These are phyloP conservation scores for Lepidotrigona ventralis DNA, from an alignment of 1,140 invertebrate species.

Conservation along the genomic window DNA sequence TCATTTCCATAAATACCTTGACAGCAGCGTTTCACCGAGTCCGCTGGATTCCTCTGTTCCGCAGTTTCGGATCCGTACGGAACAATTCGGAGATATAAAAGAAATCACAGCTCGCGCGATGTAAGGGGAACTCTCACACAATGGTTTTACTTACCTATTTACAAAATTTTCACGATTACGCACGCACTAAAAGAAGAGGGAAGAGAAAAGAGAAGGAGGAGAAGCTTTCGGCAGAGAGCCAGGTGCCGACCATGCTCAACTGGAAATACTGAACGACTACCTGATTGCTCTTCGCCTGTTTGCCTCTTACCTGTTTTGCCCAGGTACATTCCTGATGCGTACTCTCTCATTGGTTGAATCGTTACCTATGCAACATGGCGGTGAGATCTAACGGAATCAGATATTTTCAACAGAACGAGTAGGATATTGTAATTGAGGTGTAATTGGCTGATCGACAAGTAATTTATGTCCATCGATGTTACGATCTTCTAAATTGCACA, in stretches of 20 bases:
- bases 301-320: conserved; percentile 55
- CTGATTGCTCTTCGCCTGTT: conserved; percentile 44
- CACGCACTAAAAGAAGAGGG: conserved; percentile 42
- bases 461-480: not conserved
- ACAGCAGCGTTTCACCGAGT: conserved; percentile 51
- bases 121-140: conserved; percentile 30
- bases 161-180: conserved; percentile 69
- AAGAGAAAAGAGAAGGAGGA: conserved; percentile 11
- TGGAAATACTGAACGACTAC: conserved; percentile 73
- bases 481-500: not conserved
- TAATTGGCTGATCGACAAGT: not conserved
- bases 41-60: conserved; percentile 44
- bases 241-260: conserved; percentile 75
- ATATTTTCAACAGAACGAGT: conserved; percentile 13
- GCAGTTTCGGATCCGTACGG: conserved; percentile 23
- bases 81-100: not conserved
- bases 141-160: conserved; percentile 65
- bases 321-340: conserved; percentile 64
- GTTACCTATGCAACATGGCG: conserved; percentile 47
- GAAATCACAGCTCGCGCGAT: conserved; percentile 18
- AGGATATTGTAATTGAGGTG: not conserved
- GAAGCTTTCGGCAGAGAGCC: conserved; percentile 54
- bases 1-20: conserved; percentile 66
- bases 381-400: conserved; percentile 54
- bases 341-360: conserved; percentile 56